A percentile compares a stretch with the other conserved stretches of the same genome.
These are phyloP conservation scores for Nesidiocoris tenuis DNA, from an alignment of 2,888 invertebrate species.

Conservation along the genomic window DNA sequence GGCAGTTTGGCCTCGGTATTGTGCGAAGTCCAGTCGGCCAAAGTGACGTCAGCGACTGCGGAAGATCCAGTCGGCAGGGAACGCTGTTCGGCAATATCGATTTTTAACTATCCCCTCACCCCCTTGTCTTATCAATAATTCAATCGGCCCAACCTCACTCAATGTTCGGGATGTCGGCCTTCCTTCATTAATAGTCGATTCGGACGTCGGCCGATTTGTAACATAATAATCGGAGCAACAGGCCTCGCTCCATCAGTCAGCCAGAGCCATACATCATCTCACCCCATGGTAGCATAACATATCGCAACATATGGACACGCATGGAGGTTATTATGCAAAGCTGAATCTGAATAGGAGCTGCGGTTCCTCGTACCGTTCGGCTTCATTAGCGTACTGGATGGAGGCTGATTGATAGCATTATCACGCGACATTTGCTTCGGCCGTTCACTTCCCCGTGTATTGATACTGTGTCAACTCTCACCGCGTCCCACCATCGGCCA, in stretches of 20 bases:
- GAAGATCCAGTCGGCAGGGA: too few relatives aligned
- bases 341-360: slow-evolving; percentile 22
- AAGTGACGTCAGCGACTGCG: too few relatives aligned
- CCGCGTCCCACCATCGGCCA: too few relatives aligned
- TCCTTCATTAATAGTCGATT: neutral
- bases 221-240: neutral
- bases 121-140: too few relatives aligned
- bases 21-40: too few relatives aligned
- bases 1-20: too few relatives aligned
- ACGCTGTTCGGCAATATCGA: too few relatives aligned
- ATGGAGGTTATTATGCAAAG: slow-evolving; percentile 34
- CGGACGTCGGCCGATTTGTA: neutral
- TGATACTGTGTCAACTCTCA: neutral
- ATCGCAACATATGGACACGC: neutral
- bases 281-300: neutral
- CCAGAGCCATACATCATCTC: neutral
- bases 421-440: slow-evolving; percentile 22
- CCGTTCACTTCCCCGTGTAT: neutral
- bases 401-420: slow-evolving; percentile 29
- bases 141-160: neutral
- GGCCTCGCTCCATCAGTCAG: neutral
- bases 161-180: neutral
- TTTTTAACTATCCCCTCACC: too few relatives aligned
- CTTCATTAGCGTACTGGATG: slow-evolving; percentile 19
- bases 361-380: neutral